Base-by-base conservation (phyloP, 2,113 vertebrate species). In the Callaeas wilsoni region DNA sequence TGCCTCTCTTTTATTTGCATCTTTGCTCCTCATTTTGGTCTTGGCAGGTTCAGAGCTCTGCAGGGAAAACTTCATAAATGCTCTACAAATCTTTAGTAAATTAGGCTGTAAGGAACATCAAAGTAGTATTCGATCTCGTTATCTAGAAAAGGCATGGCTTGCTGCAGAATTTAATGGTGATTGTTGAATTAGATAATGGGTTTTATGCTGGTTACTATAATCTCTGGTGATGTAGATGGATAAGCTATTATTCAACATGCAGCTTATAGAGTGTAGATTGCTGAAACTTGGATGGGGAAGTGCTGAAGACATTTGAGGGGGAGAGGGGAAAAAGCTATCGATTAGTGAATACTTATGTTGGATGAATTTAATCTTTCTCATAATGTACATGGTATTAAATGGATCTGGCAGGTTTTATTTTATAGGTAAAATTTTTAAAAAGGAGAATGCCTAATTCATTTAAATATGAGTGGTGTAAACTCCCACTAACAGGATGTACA, bases 41-140 rank as follows among this genome's bases (percentile, higher is more conserved):
- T 86, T 67, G 52, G 47, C 63, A 86, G 67, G 39, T 84, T 92
- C 88, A 67, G 83, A 52, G 55, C 50, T 90, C 73, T 87, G 44
- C 62, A 46, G 71, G 71, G 88, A 96, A 90, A 90, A 68, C 71
- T 81, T 86, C 47, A 60, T 60, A 90, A 92, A 81, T 53, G 65
- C 56, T 74, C 84, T 87, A 78, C 71, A 92, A 75, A 90, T 92
- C 71, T 86, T 90, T 22, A 84, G 60, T 81, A 93, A 88, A 87
- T 90, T 68, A 87, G 83, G 26, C 60, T 81, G 62, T 67, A 73
- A 85, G 56, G 84, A 86, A 59, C 79, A 86, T 95, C 52, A 83
- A 84, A 95, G 68, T 74, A 90, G 62, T 4, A 2, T 83, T 91
- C 37, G 9, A 21, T 94, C 82, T 81, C 69, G 62, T 93, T 86